These are phyloP conservation scores for Tineola bisselliella DNA, from an alignment of 2,888 invertebrate genomes.

Conservation along the genomic window DNA sequence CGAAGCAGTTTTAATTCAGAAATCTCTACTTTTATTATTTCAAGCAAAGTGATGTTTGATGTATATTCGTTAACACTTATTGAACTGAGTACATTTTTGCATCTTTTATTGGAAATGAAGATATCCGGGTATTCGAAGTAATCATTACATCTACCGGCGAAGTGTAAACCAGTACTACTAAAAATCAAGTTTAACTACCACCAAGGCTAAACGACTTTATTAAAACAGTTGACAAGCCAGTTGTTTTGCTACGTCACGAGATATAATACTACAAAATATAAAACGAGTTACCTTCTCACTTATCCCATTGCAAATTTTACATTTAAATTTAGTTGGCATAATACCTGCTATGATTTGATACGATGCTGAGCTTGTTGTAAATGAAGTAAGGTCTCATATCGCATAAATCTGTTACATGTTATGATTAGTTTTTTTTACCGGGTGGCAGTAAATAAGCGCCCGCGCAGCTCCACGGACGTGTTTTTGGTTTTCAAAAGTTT, in stretches of 20 bases:
- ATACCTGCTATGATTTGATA: not conserved
- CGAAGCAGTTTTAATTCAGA: too few species aligned
- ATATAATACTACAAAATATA: not conserved
- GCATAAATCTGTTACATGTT: not conserved
- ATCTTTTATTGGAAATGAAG: not conserved
- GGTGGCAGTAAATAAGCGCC: conserved; percentile 11
- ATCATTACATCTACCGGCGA: not conserved
- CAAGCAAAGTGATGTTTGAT: too few species aligned
- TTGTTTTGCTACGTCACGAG: not conserved
- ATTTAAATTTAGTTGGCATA: not conserved
- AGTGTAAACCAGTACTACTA: not conserved
- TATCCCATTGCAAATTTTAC: too few species aligned
- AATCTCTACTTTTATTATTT: too few species aligned
- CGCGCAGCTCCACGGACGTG: conserved; percentile 8
- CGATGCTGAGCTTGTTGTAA: not conserved
- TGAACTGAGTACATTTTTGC: not conserved
- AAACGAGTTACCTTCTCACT: not conserved
- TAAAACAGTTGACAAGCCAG: not conserved
- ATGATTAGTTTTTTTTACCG: not conserved
- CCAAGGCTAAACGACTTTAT: conserved; percentile 1
- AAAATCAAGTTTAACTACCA: conserved; percentile 4
- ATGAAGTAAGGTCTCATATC: not conserved
- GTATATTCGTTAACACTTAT: too few species aligned
- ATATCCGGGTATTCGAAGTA: not conserved
- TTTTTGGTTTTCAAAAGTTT: not conserved